phyloP scores from a whole-genome alignment of 2,113 vertebrate species.

The Pontoporia blainvillei region DNA sequence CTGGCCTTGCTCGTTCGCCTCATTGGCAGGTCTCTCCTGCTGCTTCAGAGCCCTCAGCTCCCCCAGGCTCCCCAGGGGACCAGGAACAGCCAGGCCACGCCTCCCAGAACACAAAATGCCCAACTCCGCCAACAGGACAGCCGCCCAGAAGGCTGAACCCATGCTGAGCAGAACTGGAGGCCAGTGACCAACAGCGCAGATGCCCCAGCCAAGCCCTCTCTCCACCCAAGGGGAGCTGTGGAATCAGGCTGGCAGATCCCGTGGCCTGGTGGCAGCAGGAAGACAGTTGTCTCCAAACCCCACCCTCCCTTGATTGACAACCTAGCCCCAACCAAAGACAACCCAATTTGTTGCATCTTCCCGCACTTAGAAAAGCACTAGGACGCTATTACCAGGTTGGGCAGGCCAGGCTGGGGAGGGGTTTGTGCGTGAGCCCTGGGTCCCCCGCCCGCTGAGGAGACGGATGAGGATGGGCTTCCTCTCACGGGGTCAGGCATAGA shows the following conservation, averaged over 20 bases:
- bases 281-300: background rate
- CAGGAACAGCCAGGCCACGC: background rate
- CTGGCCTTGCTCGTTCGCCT: background rate
- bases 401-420: background rate
- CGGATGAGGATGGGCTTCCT: conserved; percentile 96
- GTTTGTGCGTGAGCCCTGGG: background rate
- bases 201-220: background rate
- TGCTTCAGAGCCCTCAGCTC: background rate
- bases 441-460: conserved; percentile 56
- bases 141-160: background rate
- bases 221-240: accelerated
- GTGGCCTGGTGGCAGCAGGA: accelerated
- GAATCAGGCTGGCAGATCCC: background rate
- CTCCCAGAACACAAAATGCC: background rate
- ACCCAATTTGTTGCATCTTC: background rate
- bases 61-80: conserved; percentile 4
- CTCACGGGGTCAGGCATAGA: conserved; percentile 96
- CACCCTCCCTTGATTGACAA: background rate
- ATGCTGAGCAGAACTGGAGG: background rate
- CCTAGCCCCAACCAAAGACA: background rate
- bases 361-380: conserved; percentile 52
- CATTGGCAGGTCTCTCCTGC: background rate
- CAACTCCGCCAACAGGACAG: accelerated
- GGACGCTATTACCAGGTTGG: accelerated
- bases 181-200: background rate